Conservation (phyloP, 2,888 invertebrate species). For the Embidobia sp. region DNA sequence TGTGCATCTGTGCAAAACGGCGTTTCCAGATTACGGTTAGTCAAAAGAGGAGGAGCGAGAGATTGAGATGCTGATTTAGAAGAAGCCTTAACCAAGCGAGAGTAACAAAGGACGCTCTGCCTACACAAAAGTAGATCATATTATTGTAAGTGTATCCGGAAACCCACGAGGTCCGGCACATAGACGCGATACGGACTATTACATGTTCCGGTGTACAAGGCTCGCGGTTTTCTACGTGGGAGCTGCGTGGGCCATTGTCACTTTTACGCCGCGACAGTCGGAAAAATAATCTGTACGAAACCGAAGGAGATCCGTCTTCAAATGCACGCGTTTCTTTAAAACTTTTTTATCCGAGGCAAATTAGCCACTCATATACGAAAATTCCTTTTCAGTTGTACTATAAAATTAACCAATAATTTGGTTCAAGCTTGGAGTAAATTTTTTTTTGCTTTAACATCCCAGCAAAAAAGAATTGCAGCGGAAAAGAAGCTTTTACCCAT, state of each 20-base stretch:
- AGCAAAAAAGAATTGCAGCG: too few species aligned
- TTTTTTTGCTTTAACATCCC: too few species aligned
- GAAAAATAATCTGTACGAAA: conserved; percentile 29
- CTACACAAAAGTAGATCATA: conserved; percentile 62
- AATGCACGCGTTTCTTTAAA: too few species aligned
- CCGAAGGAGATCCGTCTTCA: too few species aligned
- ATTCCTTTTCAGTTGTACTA: too few species aligned
- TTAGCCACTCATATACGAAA: too few species aligned
- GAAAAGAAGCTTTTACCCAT: too few species aligned
- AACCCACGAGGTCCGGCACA: conserved; percentile 45
- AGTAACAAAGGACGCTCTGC: conserved; percentile 54
- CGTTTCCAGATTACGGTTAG: conserved; percentile 45
- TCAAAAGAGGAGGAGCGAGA: conserved; percentile 33
- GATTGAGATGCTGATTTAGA: conserved; percentile 57
- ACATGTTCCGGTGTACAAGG: conserved; percentile 56
- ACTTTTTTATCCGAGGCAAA: too few species aligned
- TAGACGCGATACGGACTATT: conserved; percentile 36
- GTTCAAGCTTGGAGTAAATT: too few species aligned
- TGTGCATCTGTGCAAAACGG: conserved; percentile 28
- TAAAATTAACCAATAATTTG: too few species aligned
- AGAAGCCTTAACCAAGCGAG: conserved; percentile 42
- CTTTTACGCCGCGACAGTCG: conserved; percentile 23
- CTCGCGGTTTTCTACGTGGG: conserved; percentile 55
- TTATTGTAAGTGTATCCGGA: conserved; percentile 56
- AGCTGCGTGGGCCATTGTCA: conserved; percentile 56